Evolutionary conservation across 1,140 invertebrate species (phyloP).

Genomic region (Drosophila sucinea): DNA sequence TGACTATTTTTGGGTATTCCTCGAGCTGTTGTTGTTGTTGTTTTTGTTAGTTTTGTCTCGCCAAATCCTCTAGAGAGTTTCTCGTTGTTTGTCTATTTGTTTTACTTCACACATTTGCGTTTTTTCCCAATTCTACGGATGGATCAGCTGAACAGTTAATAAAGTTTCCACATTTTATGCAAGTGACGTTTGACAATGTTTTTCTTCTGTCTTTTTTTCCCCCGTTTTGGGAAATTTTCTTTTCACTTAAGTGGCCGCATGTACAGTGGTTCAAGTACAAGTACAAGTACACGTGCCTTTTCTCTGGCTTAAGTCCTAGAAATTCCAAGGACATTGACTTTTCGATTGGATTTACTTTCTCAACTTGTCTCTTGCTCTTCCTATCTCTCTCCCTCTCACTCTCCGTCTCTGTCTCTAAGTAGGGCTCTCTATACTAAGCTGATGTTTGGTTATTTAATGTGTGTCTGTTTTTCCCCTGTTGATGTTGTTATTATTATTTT

Average conservation of each 20-base stretch:
- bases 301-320: constrained; percentile 33
- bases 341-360: constrained; percentile 45
- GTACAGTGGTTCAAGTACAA: not conserved
- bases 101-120: constrained; percentile 67
- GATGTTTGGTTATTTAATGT: constrained; percentile 63
- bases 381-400: not conserved
- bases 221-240: constrained; percentile 60
- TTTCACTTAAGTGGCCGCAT: constrained; percentile 62
- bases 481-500: not conserved
- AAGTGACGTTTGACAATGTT: constrained; percentile 62
- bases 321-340: constrained; percentile 72
- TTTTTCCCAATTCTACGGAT: constrained; percentile 50
- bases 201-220: constrained; percentile 28
- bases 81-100: constrained; percentile 48
- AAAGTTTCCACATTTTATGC: constrained; percentile 79
- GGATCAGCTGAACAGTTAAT: constrained; percentile 56
- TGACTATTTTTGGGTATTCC: constrained; percentile 66
- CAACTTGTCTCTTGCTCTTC: constrained; percentile 2
- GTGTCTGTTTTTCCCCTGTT: constrained; percentile 30
- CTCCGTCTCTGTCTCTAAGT: constrained; percentile 46
- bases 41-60: constrained; percentile 48
- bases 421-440: constrained; percentile 65
- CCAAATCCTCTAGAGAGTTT: constrained; percentile 72
- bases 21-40: not conserved
- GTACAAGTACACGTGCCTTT: constrained; percentile 59